Evolutionary conservation across 92 coral and sea anemone species (phyloP), one percentile per base, ranked within the genome.

Genomic region (Chrysogorgia sp.): DNA sequence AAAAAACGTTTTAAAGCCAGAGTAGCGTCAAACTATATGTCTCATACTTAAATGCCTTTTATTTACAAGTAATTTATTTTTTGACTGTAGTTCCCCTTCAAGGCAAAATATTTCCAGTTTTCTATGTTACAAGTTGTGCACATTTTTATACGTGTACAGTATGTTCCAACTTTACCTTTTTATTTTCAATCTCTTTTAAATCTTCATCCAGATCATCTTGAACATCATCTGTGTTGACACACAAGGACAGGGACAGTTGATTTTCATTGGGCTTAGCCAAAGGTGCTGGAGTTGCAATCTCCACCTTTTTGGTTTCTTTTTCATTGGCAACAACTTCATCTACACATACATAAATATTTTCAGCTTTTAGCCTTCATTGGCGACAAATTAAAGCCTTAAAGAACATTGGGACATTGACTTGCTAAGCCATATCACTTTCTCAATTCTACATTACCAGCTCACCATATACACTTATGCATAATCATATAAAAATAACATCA

Each of bases 191-290:
- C 63, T 89, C 92, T 49, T 84, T 94, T 74, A 94, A 69, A 47
- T 94, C 98, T 24, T 94, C 98, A 81, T 91, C 98, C 28, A 94
- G 70, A 63, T 94, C 98, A 87, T 94, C 98, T 66, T 94, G 98
- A 6, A 94, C 66, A 49, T 90, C 98, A 77, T 94, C 98, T 7
- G 98, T 91, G 77, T 94, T 92, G 20, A 94, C 98, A 85, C 89
- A 91, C 63, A 94, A 40, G 7, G 98, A 94, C 52, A 94, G 94
- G 9, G 98, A 94, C 67, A 92, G 68, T 63, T 93, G 88, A 69
- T 87, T 93, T 24, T 93, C 96, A 70, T 86, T 88, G 19, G 97
- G 45, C 30, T 71, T 71, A 26, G 32, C n/a, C 2, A 40, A 17
- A 1, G 59, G 25, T 7, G 19, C 62, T 23, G 34, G 32, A 19